A percentile compares a stretch with the other conserved stretches of the same genome.
These are phyloP conservation scores for Drosophila sucinea DNA, from an alignment of 1,140 invertebrate genomes.

Conservation along the genomic window DNA sequence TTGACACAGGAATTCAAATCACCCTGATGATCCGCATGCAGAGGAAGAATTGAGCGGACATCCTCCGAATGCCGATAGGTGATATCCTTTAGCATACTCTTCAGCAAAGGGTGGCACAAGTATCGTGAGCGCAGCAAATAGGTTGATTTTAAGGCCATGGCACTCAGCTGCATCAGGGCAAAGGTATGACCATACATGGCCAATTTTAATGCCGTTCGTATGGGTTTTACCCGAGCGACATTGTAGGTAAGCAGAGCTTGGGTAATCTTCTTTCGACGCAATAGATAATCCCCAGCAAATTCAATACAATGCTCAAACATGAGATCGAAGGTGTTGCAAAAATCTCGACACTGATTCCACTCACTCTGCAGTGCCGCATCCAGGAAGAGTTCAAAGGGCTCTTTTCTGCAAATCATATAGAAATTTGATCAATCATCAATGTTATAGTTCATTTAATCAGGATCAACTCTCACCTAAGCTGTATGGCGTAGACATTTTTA, in stretches of 20 bases:
- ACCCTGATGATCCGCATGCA: conserved; percentile 17
- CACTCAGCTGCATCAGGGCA: conserved; percentile 85
- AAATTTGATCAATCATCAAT: no score
- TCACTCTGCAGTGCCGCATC: conserved; percentile 81
- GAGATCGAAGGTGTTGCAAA: conserved; percentile 85
- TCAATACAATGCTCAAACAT: conserved; percentile 89
- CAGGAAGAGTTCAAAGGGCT: conserved; percentile 88
- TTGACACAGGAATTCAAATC: conserved; percentile 56
- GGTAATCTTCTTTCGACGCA: conserved; percentile 86
- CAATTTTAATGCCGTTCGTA: conserved; percentile 89
- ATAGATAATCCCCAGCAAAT: conserved; percentile 88
- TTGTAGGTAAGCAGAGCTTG: conserved; percentile 89
- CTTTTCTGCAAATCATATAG: conserved; percentile 73
- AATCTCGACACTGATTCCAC: conserved; percentile 79
- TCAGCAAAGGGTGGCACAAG: conserved; percentile 64
- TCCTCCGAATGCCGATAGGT: conserved; percentile 78
- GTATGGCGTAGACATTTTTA: conserved; percentile 87
- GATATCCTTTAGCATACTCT: conserved; percentile 61
- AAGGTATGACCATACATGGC: conserved; percentile 88
- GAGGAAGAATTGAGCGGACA: conserved; percentile 64
- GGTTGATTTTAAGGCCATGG: conserved; percentile 77
- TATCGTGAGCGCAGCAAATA: conserved; percentile 72
- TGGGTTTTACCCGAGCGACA: conserved; percentile 87
- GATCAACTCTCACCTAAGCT: conserved; percentile 84
- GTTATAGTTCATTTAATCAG: no score